phyloP scores from a whole-genome alignment of 2,113 vertebrate species.

The Platycercus adscitus region DNA sequence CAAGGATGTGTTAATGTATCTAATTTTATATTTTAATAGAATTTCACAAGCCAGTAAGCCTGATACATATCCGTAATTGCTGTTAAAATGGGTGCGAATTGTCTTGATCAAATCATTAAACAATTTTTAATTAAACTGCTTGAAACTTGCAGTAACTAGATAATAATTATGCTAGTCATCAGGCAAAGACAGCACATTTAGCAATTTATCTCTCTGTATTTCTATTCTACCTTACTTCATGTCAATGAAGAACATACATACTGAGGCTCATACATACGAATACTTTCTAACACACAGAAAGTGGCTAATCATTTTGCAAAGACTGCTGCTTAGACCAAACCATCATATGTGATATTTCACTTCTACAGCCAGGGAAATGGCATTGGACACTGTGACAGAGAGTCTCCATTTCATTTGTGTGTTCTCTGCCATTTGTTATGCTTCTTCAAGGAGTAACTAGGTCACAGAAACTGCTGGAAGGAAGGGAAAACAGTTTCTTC shows the following conservation, averaged over 20 bases:
- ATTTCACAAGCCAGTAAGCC: conserved; percentile 13
- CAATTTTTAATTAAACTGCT: conserved; percentile 26
- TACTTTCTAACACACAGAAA: background rate
- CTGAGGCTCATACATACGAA: background rate
- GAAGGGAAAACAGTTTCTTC: background rate
- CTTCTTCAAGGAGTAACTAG: background rate
- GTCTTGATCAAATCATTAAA: conserved; percentile 41
- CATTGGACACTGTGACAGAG: background rate
- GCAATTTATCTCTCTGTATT: background rate
- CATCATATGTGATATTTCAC: fast-evolving
- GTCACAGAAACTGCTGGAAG: background rate
- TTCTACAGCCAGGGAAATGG: background rate
- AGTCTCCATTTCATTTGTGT: background rate
- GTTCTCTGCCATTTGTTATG: background rate
- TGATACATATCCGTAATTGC: background rate
- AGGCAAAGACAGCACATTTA: background rate
- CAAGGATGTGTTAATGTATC: background rate
- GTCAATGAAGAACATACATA: background rate
- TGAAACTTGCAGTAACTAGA: background rate
- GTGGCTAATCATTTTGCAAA: background rate
- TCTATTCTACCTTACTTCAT: background rate
- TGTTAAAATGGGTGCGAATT: conserved; percentile 42
- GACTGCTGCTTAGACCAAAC: background rate
- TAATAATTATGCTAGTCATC: background rate
- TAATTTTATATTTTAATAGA: conserved; percentile 42